Base-by-base conservation (phyloP, 2,797 vertebrate genomes). In the Gymnopithys bicolor region DNA sequence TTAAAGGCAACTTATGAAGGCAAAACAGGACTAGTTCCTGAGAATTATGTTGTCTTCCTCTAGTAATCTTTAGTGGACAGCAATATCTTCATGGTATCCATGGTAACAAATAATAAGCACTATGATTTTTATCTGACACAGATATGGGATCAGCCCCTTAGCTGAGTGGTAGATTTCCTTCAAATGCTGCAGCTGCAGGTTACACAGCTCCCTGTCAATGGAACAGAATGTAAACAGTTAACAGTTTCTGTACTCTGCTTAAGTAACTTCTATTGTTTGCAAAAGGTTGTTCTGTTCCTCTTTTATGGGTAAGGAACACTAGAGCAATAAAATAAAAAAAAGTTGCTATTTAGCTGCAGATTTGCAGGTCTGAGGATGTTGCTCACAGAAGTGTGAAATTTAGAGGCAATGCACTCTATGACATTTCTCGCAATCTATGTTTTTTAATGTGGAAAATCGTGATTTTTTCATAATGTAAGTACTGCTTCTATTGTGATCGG, bases 41-140 rank as follows among this genome's bases (percentile, higher is more conserved):
- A 99, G 97, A 99, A 99, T 97, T 99, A 99, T 68, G 98, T 99
- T 63, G 97, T 99, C 98, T 99, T 98, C 97, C 97, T 99, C 96
- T 99, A 98, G 98, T 91, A 89, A 92, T 89, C 49, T 96, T 96
- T 93, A 95, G 94, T 96, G 97, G 98, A 97, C 95, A 92, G 95
- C 93, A 93, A 97, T 96, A 98, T 98, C 98, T 98, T 98, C 98
- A 99, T 99, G 99, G 98, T 98, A 99, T 99, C 99, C 99, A 99
- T 99, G 99, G 98, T 98, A 97, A 98, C 97, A 97, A 97, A 96
- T 95, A 97, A 97, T 95, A 97, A 96, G 96, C 94, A 96, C 97
- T 97, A n/a, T 96, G 96, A 95, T 98, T 97, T 96, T 97, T 98
- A 97, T 98, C 98, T 98, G 98, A 98, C 97, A 98, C 97, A 98